A percentile compares a stretch with the other conserved stretches of the same genome.
Conservation (phyloP, 2,113 vertebrate species). For the Aramus guarauna region DNA sequence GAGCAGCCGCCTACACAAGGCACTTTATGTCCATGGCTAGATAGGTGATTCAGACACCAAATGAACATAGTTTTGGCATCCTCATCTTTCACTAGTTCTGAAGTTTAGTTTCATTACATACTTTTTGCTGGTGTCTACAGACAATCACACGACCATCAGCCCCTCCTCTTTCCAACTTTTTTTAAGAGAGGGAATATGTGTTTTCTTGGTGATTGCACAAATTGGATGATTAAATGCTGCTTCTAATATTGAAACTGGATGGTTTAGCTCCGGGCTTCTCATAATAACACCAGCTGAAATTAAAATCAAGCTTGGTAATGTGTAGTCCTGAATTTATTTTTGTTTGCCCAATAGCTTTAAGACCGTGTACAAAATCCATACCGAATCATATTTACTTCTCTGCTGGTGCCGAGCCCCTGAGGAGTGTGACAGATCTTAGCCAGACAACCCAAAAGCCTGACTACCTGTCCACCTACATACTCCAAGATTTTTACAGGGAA, state of each 20-base stretch:
- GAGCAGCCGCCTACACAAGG: neutral
- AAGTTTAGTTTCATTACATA: neutral
- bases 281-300: neutral
- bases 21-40: neutral
- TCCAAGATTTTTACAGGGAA: neutral
- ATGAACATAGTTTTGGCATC: neutral
- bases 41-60: neutral
- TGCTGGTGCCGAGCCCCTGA: neutral
- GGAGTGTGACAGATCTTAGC: neutral
- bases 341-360: neutral
- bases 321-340: neutral
- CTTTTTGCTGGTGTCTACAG: neutral
- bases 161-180: neutral
- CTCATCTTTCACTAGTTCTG: neutral
- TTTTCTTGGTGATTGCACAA: neutral
- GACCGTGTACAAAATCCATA: neutral
- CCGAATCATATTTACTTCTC: neutral
- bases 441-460: neutral
- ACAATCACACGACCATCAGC: neutral
- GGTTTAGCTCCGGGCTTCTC: neutral
- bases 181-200: neutral
- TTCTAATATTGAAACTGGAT: neutral
- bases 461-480: neutral
- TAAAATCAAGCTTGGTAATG: neutral
- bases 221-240: neutral